Evolutionary conservation across 2,888 invertebrate species (phyloP).

Genomic region (Bombylius major): DNA sequence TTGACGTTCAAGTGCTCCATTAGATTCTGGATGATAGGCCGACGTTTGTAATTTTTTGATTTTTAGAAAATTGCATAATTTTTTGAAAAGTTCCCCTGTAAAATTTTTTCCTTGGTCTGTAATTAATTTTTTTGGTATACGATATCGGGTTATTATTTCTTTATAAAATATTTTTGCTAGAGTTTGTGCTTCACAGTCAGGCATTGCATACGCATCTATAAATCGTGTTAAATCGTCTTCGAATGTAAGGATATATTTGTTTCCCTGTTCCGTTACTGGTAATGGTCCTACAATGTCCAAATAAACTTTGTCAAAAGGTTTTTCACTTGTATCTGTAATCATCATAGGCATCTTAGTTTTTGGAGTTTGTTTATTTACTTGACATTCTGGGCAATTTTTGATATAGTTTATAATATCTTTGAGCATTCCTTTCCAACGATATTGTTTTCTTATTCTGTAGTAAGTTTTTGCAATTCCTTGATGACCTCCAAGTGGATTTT

Average conservation of each 20-base stretch:
- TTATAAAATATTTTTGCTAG: background rate
- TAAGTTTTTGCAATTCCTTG: background rate
- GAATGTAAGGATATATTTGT: background rate
- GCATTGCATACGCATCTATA: background rate
- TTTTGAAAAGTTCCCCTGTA: background rate
- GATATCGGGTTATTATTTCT: background rate
- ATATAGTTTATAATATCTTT: background rate
- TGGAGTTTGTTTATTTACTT: background rate
- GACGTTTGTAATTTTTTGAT: too few species aligned
- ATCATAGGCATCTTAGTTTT: background rate
- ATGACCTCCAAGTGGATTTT: background rate
- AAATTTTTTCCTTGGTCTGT: constrained; percentile 7
- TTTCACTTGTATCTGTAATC: background rate
- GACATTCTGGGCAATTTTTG: background rate
- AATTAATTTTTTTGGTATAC: background rate
- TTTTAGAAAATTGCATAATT: too few species aligned
- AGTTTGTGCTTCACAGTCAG: background rate
- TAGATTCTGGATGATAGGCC: too few species aligned
- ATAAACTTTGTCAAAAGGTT: constrained; percentile 5
- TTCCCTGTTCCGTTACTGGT: background rate
- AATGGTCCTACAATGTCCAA: constrained; percentile 5
- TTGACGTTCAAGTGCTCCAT: too few species aligned
- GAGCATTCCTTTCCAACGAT: too few species aligned
- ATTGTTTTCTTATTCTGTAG: too few species aligned
- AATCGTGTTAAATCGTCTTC: constrained; percentile 2